A percentile compares a stretch with the other conserved stretches of the same genome.
phyloP scores from a whole-genome alignment of 2,113 vertebrate genomes.

The Monopterus albus region DNA sequence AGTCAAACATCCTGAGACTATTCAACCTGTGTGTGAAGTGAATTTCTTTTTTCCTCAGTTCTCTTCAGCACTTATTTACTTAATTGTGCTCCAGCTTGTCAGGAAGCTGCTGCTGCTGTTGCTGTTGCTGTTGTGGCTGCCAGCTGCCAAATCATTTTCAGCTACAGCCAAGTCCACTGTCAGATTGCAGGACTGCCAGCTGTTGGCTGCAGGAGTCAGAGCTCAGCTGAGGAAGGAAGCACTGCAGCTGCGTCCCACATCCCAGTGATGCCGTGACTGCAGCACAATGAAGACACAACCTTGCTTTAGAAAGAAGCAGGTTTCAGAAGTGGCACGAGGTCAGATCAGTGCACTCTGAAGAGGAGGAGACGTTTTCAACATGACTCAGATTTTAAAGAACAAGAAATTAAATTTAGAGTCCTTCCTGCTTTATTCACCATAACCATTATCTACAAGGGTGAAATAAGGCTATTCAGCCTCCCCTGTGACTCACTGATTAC shows the following conservation, averaged over 20 bases:
- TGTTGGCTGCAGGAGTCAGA: constrained; percentile 33
- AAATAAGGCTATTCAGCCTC: not conserved
- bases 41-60: not conserved
- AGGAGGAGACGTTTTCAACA: not conserved
- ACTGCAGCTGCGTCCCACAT: constrained; percentile 38
- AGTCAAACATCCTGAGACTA: not conserved
- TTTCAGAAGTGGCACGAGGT: not conserved
- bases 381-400: not conserved
- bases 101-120: constrained; percentile 25
- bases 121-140: constrained; percentile 9
- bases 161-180: constrained; percentile 44
- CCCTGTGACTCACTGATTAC: constrained; percentile 6
- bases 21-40: not conserved
- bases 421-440: not conserved
- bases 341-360: not conserved
- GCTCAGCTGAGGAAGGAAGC: constrained; percentile 19
- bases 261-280: not conserved
- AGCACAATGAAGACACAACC: not conserved
- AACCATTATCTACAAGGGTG: not conserved
- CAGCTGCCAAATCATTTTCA: constrained; percentile 61
- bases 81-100: not conserved
- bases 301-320: not conserved
- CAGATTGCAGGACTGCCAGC: constrained; percentile 39
- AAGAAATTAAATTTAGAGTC: not conserved
- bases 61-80: constrained; percentile 13